Evolutionary conservation across 92 coral and sea anemone genomes (phyloP).

Genomic region (Plumapathes pennacea): DNA sequence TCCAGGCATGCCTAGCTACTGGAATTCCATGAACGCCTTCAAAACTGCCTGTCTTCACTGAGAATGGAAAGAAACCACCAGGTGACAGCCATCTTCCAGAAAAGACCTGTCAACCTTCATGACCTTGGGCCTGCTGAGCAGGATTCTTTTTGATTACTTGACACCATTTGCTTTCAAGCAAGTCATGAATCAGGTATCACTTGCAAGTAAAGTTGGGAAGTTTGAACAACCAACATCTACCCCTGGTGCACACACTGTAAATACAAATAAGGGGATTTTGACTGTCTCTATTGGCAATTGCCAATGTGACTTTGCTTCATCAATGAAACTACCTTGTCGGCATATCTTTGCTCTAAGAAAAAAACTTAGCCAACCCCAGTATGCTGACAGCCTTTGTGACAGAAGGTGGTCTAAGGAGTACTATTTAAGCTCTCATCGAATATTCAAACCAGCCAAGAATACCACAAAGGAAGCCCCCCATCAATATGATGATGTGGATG

Average conservation of each 20-base stretch:
- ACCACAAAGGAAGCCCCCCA: too few species aligned
- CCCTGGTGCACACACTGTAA: neutral
- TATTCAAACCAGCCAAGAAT: neutral
- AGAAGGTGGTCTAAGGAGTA: constrained; percentile 5
- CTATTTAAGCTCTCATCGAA: neutral
- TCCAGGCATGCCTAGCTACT: constrained; percentile 27
- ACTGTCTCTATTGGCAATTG: neutral
- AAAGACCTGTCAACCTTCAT: constrained; percentile 23
- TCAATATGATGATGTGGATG: too few species aligned
- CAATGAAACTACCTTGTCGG: constrained; percentile 4
- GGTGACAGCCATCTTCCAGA: constrained; percentile 35
- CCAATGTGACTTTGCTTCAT: constrained; percentile 1
- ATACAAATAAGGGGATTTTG: neutral
- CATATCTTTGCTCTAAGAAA: neutral
- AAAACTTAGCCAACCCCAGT: too few species aligned
- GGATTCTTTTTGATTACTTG: constrained; percentile 5
- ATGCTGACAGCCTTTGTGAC: constrained; percentile 1
- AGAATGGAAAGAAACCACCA: constrained; percentile 31
- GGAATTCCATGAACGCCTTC: constrained; percentile 30
- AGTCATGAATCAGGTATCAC: constrained; percentile 16
- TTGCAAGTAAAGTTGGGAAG: neutral
- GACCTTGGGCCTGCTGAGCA: constrained; percentile 15
- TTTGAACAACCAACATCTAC: neutral
- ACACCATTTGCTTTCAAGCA: constrained; percentile 48
- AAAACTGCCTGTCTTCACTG: constrained; percentile 34